Evolutionary conservation across 2,888 invertebrate genomes (phyloP), one percentile per base, ranked within the genome.

Genomic region (Busseola fusca): DNA sequence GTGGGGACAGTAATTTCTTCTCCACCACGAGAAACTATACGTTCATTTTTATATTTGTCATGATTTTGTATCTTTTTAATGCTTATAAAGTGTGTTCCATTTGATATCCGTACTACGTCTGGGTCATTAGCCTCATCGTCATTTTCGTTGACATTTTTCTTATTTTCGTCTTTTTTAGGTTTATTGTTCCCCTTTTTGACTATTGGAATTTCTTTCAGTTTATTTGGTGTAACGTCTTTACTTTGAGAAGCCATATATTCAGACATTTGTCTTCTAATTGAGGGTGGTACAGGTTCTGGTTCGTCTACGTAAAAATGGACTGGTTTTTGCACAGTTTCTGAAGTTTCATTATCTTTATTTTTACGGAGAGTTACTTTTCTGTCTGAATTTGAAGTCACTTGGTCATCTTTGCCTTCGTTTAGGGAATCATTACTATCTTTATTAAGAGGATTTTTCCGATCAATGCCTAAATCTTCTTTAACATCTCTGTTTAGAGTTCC

Each of bases 41-140:
- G 14, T 40, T 74, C 60, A 16, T 4, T 52, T 45, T 34, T 72
- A 52, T 34, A 10, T 1, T 1, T 60, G 1, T 78, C 74, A 5
- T 52, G 7, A 12, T 74, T 27, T 21, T 0, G 27, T 16, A 74
- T 52, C 60, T 79, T 84, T 30, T 72, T 69, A 12, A 84, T 76
- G 21, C 27, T 69, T 30, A 79, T 70, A 1, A 70, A 3, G 25
- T 84, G 84, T 25, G 82, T 83, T 16, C 72, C 79, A 50, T 83
- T 84, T 42, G 66, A 59, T 27, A 71, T 72, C 7, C 16, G 57
- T 25, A 66, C 58, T 58, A 58, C 7, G 2, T 70, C 67, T 10
- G 57, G 25, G 3, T 78, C 70, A 30, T 12, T 40, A 0, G n/a
- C n/a, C 12, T 52, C 48, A 10, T 62, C 62, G n/a, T n/a, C 27